These are phyloP conservation scores for Temnothorax rugatulus DNA, from an alignment of 2,888 invertebrate genomes.

Conservation along the genomic window DNA sequence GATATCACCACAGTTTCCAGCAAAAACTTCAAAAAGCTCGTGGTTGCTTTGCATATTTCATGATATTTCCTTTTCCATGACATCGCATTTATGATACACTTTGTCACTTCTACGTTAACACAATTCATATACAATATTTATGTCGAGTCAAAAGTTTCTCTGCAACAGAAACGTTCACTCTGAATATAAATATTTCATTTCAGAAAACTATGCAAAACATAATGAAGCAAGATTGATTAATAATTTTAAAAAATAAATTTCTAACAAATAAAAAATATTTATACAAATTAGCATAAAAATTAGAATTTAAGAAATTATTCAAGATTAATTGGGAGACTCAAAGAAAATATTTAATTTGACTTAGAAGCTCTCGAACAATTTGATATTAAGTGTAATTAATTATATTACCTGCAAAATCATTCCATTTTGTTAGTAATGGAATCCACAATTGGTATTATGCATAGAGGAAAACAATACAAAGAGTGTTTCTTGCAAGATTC, in stretches of 20 bases:
- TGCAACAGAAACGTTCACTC: not conserved
- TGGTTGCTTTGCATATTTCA: constrained; percentile 27
- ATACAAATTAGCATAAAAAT: not conserved
- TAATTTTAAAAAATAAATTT: not conserved
- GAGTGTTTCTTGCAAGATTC: constrained; percentile 21
- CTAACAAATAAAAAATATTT: not conserved
- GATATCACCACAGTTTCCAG: not conserved
- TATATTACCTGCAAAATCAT: not conserved
- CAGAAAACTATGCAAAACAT: not conserved
- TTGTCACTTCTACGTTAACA: not conserved
- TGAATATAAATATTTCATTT: not conserved
- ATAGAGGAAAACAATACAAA: not conserved
- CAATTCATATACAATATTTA: not conserved
- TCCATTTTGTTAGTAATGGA: constrained; percentile 1
- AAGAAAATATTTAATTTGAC: constrained; percentile 7
- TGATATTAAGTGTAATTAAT: not conserved
- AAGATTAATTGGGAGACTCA: not conserved
- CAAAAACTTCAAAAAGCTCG: constrained; percentile 8
- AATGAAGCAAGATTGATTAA: not conserved
- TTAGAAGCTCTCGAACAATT: not conserved
- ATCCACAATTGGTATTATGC: not conserved
- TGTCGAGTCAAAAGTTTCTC: not conserved
- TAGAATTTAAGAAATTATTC: not conserved
- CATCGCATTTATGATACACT: not conserved
- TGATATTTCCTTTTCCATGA: constrained; percentile 12